A percentile compares a stretch with the other conserved stretches of the same genome.
These are phyloP conservation scores for Gallinago undulata DNA, from an alignment of 2,113 vertebrate species.

Conservation along the genomic window DNA sequence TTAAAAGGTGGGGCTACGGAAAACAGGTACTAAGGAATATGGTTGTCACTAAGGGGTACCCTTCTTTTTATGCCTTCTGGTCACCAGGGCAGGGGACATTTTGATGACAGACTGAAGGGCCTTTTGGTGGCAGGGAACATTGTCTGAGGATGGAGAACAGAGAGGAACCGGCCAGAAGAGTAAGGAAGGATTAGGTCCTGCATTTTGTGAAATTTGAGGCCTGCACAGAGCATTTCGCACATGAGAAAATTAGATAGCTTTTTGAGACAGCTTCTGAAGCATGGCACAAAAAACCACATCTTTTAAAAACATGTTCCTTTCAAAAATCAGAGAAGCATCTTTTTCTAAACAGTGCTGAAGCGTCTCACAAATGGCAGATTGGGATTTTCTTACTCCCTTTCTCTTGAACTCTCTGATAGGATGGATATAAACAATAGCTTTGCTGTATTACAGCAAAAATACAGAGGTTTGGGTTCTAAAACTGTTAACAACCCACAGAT, in stretches of 20 bases:
- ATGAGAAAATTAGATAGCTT: neutral
- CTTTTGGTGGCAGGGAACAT: neutral
- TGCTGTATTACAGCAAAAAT: neutral
- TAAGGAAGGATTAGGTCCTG: neutral
- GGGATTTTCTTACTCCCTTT: neutral
- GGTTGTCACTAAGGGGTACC: neutral
- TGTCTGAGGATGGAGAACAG: neutral
- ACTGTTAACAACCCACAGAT: neutral
- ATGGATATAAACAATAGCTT: neutral
- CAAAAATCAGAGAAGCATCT: neutral
- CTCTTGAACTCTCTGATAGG: neutral
- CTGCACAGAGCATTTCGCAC: neutral
- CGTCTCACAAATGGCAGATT: neutral
- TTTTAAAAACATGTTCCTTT: neutral
- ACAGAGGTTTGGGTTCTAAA: neutral
- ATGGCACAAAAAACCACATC: neutral
- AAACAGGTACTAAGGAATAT: neutral
- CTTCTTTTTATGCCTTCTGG: neutral
- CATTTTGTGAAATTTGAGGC: neutral
- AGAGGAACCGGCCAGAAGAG: neutral
- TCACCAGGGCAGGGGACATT: neutral
- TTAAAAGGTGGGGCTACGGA: neutral
- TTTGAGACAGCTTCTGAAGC: neutral
- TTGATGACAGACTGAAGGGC: neutral
- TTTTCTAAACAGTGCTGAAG: neutral